Percentiles rank a stretch among this genome's conserved stretches.
These are phyloP conservation scores for Chelonia mydas DNA, from an alignment of 2,797 vertebrate genomes.

Conservation along the genomic window DNA sequence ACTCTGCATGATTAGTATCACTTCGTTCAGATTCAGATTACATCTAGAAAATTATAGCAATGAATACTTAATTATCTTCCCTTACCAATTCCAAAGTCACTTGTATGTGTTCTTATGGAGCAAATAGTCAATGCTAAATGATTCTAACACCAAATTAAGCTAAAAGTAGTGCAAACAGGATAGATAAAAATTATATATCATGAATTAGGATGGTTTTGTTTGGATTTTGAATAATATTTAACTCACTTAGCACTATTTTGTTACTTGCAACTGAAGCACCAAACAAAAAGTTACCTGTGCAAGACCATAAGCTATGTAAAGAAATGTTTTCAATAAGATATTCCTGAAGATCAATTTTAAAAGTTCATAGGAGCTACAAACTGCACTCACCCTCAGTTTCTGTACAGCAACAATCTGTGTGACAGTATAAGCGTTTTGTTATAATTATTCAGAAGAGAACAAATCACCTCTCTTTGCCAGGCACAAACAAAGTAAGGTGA, in stretches of 20 bases:
- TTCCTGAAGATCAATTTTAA: not conserved
- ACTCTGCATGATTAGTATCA: not conserved
- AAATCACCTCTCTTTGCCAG: not conserved
- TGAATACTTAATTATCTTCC: not conserved
- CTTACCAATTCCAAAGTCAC: not conserved
- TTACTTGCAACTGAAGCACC: not conserved
- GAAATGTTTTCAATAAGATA: not conserved
- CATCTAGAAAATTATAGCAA: not conserved
- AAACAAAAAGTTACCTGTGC: not conserved
- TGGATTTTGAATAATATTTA: not conserved
- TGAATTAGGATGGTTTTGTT: not conserved
- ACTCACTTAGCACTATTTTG: not conserved
- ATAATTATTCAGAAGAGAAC: not conserved
- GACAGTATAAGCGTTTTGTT: not conserved
- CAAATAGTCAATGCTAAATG: rapidly evolving
- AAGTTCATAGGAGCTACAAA: not conserved
- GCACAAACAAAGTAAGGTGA: not conserved
- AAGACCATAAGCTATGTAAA: not conserved
- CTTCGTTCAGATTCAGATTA: not conserved
- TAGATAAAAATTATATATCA: not conserved
- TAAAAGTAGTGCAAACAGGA: not conserved
- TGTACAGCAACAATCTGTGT: not conserved
- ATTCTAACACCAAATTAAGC: not conserved
- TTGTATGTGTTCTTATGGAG: not conserved
- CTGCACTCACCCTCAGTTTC: not conserved